Conservation (phyloP, 2,797 vertebrate species). For the Phataginus tetradactyla region DNA sequence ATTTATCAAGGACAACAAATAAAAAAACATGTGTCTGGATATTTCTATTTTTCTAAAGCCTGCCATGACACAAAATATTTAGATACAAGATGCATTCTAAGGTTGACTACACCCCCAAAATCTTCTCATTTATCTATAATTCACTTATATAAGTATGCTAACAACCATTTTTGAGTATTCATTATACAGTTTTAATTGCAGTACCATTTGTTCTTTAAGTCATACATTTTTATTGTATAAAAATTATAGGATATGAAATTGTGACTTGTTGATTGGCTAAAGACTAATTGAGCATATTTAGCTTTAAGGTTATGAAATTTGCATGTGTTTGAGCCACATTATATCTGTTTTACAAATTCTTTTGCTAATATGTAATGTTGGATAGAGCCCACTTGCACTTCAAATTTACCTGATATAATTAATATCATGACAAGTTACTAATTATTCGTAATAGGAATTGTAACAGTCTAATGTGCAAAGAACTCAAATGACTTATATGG, state of each 20-base stretch:
- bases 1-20: not conserved
- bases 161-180: not conserved
- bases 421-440: not conserved
- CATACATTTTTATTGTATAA: not conserved
- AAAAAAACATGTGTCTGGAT: not conserved
- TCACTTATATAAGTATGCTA: not conserved
- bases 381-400: not conserved
- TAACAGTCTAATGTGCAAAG: not conserved
- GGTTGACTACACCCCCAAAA: not conserved
- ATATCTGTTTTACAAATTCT: not conserved
- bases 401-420: conserved; percentile 36
- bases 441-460: not conserved
- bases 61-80: not conserved
- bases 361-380: conserved; percentile 17
- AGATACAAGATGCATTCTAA: not conserved
- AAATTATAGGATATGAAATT: conserved; percentile 3
- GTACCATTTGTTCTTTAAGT: not conserved
- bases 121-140: not conserved
- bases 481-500: not conserved
- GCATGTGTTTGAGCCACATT: not conserved
- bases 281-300: conserved; percentile 33
- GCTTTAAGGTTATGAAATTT: conserved; percentile 25
- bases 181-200: conserved; percentile 35
- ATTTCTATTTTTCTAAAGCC: not conserved
- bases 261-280: conserved; percentile 28